Evolutionary conservation across 2,113 vertebrate genomes (phyloP).

Genomic region (Pogonocichla stellata): DNA sequence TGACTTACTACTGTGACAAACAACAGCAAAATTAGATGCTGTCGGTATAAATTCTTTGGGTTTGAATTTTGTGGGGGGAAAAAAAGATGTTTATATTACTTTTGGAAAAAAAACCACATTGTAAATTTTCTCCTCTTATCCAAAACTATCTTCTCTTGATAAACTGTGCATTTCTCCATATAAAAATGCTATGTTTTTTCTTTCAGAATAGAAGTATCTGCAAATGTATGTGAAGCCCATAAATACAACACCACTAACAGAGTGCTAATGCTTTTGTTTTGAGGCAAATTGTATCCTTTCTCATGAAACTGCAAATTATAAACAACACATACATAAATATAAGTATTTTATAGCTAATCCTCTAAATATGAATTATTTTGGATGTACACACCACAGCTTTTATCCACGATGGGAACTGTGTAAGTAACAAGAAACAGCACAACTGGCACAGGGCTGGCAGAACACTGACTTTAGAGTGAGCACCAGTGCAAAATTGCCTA

Average conservation of each 20-base stretch:
- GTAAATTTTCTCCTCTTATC: not conserved
- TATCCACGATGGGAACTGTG: not conserved
- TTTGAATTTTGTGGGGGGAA: not conserved
- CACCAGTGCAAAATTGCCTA: not conserved
- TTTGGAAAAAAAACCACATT: not conserved
- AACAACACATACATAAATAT: not conserved
- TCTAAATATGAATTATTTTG: not conserved
- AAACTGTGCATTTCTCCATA: not conserved
- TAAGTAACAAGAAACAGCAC: not conserved
- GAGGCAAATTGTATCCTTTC: not conserved
- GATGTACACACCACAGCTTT: not conserved
- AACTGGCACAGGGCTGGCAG: not conserved
- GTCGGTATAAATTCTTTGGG: not conserved
- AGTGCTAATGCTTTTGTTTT: not conserved
- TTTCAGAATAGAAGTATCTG: not conserved
- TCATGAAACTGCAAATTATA: not conserved
- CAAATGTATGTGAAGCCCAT: not conserved
- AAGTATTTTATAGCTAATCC: not conserved
- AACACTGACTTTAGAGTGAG: not conserved
- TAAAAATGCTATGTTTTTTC: not conserved
- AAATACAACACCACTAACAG: not conserved
- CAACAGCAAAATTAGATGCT: not conserved
- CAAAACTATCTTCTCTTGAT: not conserved
- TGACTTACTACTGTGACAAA: not conserved
- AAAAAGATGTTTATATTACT: not conserved